Evolutionary conservation across 2,888 invertebrate species (phyloP).

Genomic region (Argyra leucocephala): DNA sequence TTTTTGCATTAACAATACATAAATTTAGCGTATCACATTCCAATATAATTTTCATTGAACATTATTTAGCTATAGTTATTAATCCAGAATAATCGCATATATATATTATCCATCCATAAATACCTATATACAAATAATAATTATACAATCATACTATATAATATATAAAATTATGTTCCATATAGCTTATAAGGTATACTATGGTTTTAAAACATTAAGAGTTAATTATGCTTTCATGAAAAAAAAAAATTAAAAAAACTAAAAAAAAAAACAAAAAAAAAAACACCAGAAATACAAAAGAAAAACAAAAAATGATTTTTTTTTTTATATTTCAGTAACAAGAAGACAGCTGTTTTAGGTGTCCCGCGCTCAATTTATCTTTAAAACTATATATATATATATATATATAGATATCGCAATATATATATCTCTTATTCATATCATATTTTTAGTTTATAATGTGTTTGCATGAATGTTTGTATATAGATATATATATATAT

Average conservation of each 20-base stretch:
- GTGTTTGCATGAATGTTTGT: too few species aligned
- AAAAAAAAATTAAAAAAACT: too few species aligned
- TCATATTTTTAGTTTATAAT: too few species aligned
- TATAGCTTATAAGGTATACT: not conserved
- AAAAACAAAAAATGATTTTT: too few species aligned
- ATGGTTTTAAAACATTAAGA: too few species aligned
- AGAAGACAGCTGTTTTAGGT: slow-evolving; percentile 3
- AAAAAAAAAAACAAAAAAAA: too few species aligned
- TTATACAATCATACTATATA: too few species aligned
- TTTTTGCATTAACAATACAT: not conserved
- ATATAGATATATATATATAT: too few species aligned
- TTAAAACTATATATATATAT: not conserved
- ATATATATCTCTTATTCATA: not conserved
- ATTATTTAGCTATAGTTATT: not conserved
- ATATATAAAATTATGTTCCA: not conserved
- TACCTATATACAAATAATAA: too few species aligned
- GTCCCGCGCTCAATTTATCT: slow-evolving; percentile 6
- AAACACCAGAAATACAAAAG: too few species aligned
- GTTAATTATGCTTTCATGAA: not conserved
- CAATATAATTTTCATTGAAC: not conserved
- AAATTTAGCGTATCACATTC: slow-evolving; percentile 4
- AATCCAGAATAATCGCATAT: not conserved
- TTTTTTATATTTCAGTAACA: not conserved
- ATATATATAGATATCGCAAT: not conserved
- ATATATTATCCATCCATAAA: too few species aligned